phyloP scores from a whole-genome alignment of 2,797 vertebrate genomes.

The Leptatherina wallacei region DNA sequence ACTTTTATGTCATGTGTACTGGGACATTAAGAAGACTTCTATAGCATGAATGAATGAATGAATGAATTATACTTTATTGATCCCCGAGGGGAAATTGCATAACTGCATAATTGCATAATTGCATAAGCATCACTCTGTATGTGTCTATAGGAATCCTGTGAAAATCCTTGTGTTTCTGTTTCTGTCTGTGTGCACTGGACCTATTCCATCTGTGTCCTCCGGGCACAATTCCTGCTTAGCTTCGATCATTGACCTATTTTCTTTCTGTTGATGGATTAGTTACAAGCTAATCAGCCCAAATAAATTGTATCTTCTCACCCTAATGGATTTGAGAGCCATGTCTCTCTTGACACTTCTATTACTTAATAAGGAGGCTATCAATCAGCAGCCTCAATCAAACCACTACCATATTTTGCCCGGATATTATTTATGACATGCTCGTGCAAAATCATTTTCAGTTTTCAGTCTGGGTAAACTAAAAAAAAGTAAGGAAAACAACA shows the following conservation, averaged over 20 bases:
- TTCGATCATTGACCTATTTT: slow-evolving; percentile 68
- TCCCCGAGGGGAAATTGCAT: too few species aligned
- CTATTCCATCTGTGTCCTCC: slow-evolving; percentile 44
- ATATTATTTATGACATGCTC: slow-evolving; percentile 27
- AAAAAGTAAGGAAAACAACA: neutral
- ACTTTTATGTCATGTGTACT: slow-evolving; percentile 49
- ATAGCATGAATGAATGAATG: too few species aligned
- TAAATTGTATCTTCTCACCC: slow-evolving; percentile 52
- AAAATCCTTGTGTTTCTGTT: slow-evolving; percentile 39
- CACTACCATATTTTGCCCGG: slow-evolving; percentile 10
- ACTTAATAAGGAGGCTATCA: slow-evolving; percentile 40
- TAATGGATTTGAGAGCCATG: slow-evolving; percentile 51
- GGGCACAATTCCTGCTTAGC: slow-evolving; percentile 55
- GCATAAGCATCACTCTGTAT: slow-evolving; percentile 4
- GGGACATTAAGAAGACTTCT: slow-evolving; percentile 3
- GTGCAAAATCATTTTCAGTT: slow-evolving; percentile 18
- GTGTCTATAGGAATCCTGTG: slow-evolving; percentile 33
- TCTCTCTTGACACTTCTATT: slow-evolving; percentile 44
- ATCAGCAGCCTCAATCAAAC: slow-evolving; percentile 23
- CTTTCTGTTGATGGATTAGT: slow-evolving; percentile 65
- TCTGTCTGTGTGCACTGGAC: slow-evolving; percentile 22
- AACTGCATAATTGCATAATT: too few species aligned
- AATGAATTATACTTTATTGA: too few species aligned
- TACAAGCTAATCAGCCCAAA: slow-evolving; percentile 54
- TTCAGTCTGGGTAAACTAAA: neutral